Percentiles rank a stretch among this genome's conserved stretches.
These are phyloP conservation scores for Ochropacha duplaris DNA, from an alignment of 2,888 invertebrate species.

Conservation along the genomic window DNA sequence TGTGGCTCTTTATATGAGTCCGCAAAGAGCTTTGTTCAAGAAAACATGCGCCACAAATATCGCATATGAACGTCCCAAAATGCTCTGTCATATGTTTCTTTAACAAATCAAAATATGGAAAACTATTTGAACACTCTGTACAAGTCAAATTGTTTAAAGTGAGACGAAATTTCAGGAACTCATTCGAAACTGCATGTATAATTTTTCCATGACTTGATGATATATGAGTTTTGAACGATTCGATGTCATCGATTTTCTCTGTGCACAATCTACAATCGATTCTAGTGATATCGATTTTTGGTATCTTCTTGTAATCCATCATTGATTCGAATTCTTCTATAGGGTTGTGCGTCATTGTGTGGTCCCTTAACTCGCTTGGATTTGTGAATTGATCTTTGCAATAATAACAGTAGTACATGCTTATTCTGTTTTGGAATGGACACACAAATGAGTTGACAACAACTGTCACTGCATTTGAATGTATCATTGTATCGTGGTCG, in stretches of 20 bases:
- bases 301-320: constrained; percentile 65
- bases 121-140: constrained; percentile 61
- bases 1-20: constrained; percentile 70
- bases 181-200: constrained; percentile 54
- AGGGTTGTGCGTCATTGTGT: constrained; percentile 65
- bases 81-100: constrained; percentile 72
- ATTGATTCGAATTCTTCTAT: constrained; percentile 50
- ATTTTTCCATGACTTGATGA: constrained; percentile 42
- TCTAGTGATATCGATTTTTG: constrained; percentile 70
- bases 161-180: constrained; percentile 64
- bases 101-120: constrained; percentile 64
- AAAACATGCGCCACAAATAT: constrained; percentile 73
- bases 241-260: constrained; percentile 60
- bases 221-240: constrained; percentile 56
- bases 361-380: constrained; percentile 62
- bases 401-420: constrained; percentile 72
- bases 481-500: constrained; percentile 59
- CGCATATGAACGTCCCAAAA: constrained; percentile 68
- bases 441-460: constrained; percentile 66
- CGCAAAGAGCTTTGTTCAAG: constrained; percentile 68
- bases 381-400: constrained; percentile 71
- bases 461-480: constrained; percentile 58
- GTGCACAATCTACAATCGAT: constrained; percentile 67
- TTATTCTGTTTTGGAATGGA: constrained; percentile 66
- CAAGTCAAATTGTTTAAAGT: constrained; percentile 59